A percentile compares a stretch with the other conserved stretches of the same genome.
phyloP scores from a whole-genome alignment of 2,113 vertebrate genomes.

The Microcebus ravelobensis region DNA sequence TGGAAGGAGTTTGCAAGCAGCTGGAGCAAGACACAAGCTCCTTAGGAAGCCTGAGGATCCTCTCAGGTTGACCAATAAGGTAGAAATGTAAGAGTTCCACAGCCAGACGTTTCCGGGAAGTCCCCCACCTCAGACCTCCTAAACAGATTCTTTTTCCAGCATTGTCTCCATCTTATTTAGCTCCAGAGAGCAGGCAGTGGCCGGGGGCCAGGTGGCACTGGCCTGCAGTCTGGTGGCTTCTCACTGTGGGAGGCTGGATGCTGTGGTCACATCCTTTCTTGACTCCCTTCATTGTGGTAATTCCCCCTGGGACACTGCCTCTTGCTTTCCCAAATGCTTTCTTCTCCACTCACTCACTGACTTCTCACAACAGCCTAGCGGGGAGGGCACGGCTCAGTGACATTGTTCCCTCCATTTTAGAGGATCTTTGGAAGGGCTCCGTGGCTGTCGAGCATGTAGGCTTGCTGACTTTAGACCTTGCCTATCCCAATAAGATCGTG shows the following conservation, averaged over 20 bases:
- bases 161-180: not conserved
- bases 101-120: not conserved
- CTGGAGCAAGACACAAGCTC: not conserved
- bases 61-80: not conserved
- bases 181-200: not conserved
- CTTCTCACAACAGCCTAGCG: not conserved
- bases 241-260: not conserved
- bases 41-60: not conserved
- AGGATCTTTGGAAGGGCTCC: not conserved
- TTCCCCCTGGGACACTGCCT: not conserved
- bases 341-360: not conserved
- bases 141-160: not conserved
- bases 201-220: not conserved
- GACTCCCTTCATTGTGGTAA: not conserved
- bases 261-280: not conserved
- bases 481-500: accelerated
- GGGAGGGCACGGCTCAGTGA: not conserved
- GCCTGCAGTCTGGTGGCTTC: not conserved
- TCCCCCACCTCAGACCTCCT: not conserved
- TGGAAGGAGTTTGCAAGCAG: not conserved
- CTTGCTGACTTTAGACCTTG: not conserved
- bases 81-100: not conserved
- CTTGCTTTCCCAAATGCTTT: not conserved
- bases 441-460: not conserved
- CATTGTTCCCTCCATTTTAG: not conserved